phyloP scores from a whole-genome alignment of 2,113 vertebrate species.

The Hylia prasina region DNA sequence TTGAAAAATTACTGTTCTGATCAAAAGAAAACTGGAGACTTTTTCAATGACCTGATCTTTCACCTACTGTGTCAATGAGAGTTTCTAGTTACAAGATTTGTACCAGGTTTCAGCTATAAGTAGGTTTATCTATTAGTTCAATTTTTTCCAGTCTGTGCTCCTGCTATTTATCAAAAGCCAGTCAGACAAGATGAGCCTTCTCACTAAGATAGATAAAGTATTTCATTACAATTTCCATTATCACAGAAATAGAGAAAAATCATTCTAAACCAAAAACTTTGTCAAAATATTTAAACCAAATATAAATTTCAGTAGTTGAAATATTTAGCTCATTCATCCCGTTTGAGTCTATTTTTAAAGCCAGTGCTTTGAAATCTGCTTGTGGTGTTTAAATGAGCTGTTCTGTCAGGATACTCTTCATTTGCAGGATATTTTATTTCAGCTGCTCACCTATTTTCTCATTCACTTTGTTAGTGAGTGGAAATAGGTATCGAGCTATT shows the following conservation, averaged over 20 bases:
- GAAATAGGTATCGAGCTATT: background rate
- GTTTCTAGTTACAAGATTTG: background rate
- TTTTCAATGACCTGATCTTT: background rate
- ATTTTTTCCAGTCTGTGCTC: background rate
- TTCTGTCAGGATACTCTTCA: background rate
- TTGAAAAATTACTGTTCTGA: background rate
- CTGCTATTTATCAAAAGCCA: background rate
- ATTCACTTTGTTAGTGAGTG: background rate
- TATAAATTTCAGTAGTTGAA: background rate
- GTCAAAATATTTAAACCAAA: constrained; percentile 46
- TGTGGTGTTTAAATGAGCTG: background rate
- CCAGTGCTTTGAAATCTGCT: background rate
- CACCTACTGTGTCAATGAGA: background rate
- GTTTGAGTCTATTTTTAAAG: background rate
- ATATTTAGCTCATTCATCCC: background rate
- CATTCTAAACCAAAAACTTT: background rate
- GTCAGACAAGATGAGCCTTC: background rate
- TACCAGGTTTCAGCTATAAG: background rate
- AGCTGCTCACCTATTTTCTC: background rate
- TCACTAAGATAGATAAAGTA: background rate
- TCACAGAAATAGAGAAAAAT: background rate
- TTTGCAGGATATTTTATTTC: background rate
- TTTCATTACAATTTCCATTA: constrained; percentile 34
- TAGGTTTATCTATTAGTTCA: background rate
- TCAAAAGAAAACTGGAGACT: background rate